Evolutionary conservation across 2,797 vertebrate genomes (phyloP), one percentile per base, ranked within the genome.

Genomic region (Mycteria americana): DNA sequence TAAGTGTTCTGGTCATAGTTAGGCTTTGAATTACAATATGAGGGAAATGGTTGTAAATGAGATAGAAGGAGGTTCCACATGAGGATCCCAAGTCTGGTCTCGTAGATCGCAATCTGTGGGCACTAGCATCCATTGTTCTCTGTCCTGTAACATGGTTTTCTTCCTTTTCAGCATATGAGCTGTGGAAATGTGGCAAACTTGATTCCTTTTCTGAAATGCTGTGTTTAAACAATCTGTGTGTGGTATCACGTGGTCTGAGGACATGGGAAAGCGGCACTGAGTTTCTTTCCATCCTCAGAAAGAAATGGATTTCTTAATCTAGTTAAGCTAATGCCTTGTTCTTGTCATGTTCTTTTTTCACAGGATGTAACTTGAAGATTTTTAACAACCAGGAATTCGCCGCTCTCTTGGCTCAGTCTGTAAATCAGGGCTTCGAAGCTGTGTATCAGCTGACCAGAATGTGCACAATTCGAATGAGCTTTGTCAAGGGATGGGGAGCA

Each of bases 331-430:
- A 89, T 2, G 25, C 51, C 56, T 41, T 9, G 16, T 53, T 89
- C 74, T 59, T 41, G 50, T 62, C 4, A 0, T 73, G 73, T 51
- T 67, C 62, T 70, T 78, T 63, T 7, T 78, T 24, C 85, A 6
- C 97, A 99, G 99, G 99, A 15, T 99, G 99, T 91, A 99, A 99
- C 97, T 97, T 99, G 95, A 99, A 99, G 98, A 99, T 99, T 68
- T 99, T 99, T 93, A 99, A 99, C 98, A 99, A 99, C 98, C 99
- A 99, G 97, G 99, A 99, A 95, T 99, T 99, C 18, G 99, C 99
- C 0, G 99, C 98, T 18, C 98, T 99, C 70, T 97, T 99, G 93
- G 99, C 99, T 7, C 99, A 99, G 98, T 99, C 99, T 0, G 99
- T 99, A 62, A 99, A 99, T 97, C 99, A 99, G 98, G 99, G 99